These are phyloP conservation scores for Mesorhabditis spiculigera DNA, from an alignment of 2,888 invertebrate species.

Conservation along the genomic window DNA sequence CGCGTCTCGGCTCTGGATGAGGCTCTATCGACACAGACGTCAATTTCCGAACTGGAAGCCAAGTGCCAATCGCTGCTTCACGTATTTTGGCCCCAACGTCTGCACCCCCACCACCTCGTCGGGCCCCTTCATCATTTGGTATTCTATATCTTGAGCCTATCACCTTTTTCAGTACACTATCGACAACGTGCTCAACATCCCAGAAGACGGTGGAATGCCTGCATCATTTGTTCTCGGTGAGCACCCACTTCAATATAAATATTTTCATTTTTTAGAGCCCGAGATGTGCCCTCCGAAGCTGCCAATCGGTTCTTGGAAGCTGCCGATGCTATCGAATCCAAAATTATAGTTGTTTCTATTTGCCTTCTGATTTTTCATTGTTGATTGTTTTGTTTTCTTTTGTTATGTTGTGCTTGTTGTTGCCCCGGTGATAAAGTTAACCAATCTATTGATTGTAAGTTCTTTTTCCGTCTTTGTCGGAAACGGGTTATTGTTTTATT, in stretches of 20 bases:
- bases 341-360: constrained; percentile 15
- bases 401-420: constrained; percentile 7
- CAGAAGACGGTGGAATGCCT: constrained; percentile 36
- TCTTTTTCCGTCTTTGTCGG: no score
- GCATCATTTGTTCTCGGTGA: constrained; percentile 23
- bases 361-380: background rate
- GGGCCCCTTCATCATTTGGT: constrained; percentile 47
- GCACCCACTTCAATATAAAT: background rate
- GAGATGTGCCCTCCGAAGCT: constrained; percentile 34
- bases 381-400: background rate
- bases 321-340: constrained; percentile 19
- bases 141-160: constrained; percentile 8
- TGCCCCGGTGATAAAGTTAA: background rate
- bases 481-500: no score
- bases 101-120: constrained; percentile 37
- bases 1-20: constrained; percentile 21
- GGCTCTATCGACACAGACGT: constrained; percentile 22
- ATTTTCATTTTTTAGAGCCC: constrained; percentile 25
- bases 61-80: constrained; percentile 15
- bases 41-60: constrained; percentile 15
- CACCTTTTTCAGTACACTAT: constrained; percentile 33
- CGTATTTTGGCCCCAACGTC: constrained; percentile 38
- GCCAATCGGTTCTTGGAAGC: constrained; percentile 24
- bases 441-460: no score
- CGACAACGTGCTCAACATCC: constrained; percentile 35